Conservation (phyloP, 2,888 invertebrate species). For the Hymenopus coronatus region DNA sequence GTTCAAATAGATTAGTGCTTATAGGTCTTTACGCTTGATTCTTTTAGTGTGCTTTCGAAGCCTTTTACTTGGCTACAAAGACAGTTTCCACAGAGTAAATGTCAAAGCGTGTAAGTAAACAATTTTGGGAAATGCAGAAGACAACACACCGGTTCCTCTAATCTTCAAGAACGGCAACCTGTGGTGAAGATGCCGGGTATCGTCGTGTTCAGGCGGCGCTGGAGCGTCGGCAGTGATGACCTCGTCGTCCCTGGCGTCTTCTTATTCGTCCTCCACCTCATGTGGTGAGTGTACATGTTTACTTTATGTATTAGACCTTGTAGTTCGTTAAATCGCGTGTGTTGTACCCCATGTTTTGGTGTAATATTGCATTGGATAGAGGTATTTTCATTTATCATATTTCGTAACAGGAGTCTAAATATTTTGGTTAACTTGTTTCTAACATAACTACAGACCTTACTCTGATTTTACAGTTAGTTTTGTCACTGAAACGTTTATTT, state of each 20-base stretch:
- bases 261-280: conserved; percentile 68
- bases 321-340: no score
- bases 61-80: not conserved
- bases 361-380: no score
- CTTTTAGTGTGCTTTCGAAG: not conserved
- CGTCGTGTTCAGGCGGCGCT: conserved; percentile 77
- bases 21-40: not conserved
- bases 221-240: conserved; percentile 88
- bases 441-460: no score
- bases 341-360: no score
- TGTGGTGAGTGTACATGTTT: conserved; percentile 62
- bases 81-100: not conserved
- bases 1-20: not conserved
- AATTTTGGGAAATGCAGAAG: not conserved
- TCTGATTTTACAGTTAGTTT: no score
- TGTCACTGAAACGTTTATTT: no score
- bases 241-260: conserved; percentile 79
- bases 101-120: not conserved
- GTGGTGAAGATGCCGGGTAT: conserved; percentile 70
- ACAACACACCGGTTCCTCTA: not conserved
- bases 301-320: not conserved
- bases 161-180: not conserved
- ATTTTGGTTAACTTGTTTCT: no score
- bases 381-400: no score
- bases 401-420: no score